These are phyloP conservation scores for Coleophora flavipennella DNA, from an alignment of 2,888 invertebrate genomes.

Conservation along the genomic window DNA sequence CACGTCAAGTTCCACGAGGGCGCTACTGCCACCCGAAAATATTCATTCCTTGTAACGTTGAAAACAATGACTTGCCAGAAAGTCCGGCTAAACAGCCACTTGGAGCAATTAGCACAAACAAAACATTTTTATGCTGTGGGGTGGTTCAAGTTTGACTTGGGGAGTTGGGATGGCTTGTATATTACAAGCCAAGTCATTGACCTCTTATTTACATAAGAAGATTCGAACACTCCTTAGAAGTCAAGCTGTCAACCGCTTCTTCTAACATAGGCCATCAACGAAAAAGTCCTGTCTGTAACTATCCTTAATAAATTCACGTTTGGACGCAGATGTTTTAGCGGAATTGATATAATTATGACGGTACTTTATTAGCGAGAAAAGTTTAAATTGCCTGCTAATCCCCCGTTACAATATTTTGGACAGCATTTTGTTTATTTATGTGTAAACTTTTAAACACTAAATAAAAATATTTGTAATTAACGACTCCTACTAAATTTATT, in stretches of 20 bases:
- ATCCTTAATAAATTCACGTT: not conserved
- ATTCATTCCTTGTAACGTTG: conserved; percentile 49
- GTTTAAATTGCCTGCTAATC: conserved; percentile 64
- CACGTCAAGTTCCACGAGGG: conserved; percentile 45
- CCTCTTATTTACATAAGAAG: conserved; percentile 44
- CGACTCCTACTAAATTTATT: too few species aligned
- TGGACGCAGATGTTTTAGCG: conserved; percentile 48
- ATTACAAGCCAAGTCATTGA: conserved; percentile 39
- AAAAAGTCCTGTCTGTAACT: too few species aligned
- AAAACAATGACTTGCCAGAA: conserved; percentile 67
- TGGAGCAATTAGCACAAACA: conserved; percentile 67
- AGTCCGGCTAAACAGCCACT: conserved; percentile 61
- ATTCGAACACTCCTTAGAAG: too few species aligned
- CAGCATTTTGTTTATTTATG: conserved; percentile 2
- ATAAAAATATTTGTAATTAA: too few species aligned
- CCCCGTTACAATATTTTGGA: conserved; percentile 32
- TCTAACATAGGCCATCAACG: too few species aligned
- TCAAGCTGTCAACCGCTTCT: too few species aligned
- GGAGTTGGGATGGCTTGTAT: too few species aligned
- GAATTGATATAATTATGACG: conserved; percentile 42
- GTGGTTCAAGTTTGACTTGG: conserved; percentile 16
- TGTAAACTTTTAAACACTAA: too few species aligned
- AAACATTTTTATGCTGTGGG: conserved; percentile 61
- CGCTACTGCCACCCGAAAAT: conserved; percentile 35
- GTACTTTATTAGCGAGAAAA: conserved; percentile 55